Conservation (phyloP, 92 coral and sea anemone species). For the Porites lobata region DNA sequence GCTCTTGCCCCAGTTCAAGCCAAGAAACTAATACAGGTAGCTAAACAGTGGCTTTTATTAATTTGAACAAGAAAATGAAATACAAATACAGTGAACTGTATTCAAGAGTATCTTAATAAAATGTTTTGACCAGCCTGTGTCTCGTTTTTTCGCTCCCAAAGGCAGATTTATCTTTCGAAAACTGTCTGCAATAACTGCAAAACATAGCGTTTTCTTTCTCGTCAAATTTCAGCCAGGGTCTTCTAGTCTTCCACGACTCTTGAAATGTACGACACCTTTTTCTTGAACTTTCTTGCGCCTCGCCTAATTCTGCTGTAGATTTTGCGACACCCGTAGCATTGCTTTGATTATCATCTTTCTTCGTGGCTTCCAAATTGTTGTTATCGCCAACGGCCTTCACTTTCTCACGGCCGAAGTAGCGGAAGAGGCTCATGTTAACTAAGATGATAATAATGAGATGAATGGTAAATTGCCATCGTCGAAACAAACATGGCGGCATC, state of each 20-base stretch:
- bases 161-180: slow-evolving; percentile 33
- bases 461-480: slow-evolving; percentile 28
- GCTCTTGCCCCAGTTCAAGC: no score
- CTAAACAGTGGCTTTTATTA: no score
- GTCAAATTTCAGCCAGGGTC: slow-evolving; percentile 48
- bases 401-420: slow-evolving; percentile 33
- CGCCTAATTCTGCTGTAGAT: slow-evolving; percentile 35
- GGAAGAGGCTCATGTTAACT: not conserved
- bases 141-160: slow-evolving; percentile 3
- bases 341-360: slow-evolving; percentile 19
- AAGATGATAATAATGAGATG: slow-evolving; percentile 6
- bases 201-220: slow-evolving; percentile 25
- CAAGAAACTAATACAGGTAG: no score
- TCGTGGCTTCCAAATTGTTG: slow-evolving; percentile 39
- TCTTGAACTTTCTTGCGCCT: slow-evolving; percentile 33
- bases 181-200: slow-evolving; percentile 43
- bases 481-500: slow-evolving; percentile 29
- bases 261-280: slow-evolving; percentile 15
- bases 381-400: slow-evolving; percentile 29
- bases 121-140: no score
- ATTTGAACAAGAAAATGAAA: no score
- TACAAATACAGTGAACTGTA: no score
- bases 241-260: slow-evolving; percentile 37
- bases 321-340: slow-evolving; percentile 27
- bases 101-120: no score